Percentiles rank a stretch among this genome's conserved stretches.
Conservation (phyloP, 1,140 invertebrate genomes). For the Elysia chlorotica region DNA sequence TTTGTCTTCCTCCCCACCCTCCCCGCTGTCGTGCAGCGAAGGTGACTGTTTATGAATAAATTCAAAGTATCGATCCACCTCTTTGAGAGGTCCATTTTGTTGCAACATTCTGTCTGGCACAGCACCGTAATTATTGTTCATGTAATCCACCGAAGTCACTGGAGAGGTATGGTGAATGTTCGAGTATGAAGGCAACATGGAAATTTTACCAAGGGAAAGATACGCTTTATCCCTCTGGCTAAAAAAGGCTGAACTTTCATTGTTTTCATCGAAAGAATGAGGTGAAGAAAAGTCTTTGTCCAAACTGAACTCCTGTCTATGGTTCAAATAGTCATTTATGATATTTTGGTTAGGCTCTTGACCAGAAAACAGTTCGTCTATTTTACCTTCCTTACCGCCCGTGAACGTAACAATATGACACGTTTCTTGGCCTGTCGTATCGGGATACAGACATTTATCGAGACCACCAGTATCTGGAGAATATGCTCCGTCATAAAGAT, state of each 20-base stretch:
- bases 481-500: no score
- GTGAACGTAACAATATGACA: background rate
- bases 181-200: slow-evolving; percentile 3
- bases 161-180: background rate
- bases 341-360: no score
- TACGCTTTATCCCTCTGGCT: background rate
- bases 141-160: background rate
- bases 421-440: background rate
- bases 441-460: no score
- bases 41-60: no score
- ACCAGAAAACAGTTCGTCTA: background rate
- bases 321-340: no score
- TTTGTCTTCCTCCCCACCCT: no score
- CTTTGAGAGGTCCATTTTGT: background rate
- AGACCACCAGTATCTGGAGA: no score
- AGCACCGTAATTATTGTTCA: slow-evolving; percentile 9
- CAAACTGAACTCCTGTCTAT: no score
- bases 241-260: no score
- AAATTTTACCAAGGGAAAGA: background rate
- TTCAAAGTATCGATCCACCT: background rate
- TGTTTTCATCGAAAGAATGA: no score
- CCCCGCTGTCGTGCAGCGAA: no score
- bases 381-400: background rate
- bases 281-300: no score
- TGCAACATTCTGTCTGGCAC: slow-evolving; percentile 14